A percentile compares a stretch with the other conserved stretches of the same genome.
These are phyloP conservation scores for Psephotus haematonotus DNA, from an alignment of 2,113 vertebrate genomes.

Conservation along the genomic window DNA sequence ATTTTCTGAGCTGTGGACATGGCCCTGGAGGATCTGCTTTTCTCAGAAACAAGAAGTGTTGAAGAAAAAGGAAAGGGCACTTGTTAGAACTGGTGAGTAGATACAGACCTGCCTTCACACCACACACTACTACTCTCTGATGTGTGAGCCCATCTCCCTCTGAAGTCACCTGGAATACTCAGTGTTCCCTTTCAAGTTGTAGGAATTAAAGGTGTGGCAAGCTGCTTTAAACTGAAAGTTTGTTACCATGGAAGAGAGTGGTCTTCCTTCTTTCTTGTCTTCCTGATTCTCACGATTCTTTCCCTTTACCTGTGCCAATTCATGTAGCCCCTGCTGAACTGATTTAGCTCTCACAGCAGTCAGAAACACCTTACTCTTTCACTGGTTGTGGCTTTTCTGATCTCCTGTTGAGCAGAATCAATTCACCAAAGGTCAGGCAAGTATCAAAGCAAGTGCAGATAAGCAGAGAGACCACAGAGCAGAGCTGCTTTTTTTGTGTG, in stretches of 20 bases:
- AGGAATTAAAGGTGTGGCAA: not conserved
- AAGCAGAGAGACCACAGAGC: not conserved
- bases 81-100: not conserved
- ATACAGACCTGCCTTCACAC: not conserved
- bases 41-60: not conserved
- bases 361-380: not conserved
- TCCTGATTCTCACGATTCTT: not conserved
- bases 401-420: not conserved
- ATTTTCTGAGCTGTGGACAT: not conserved
- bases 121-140: not conserved
- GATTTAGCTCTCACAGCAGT: not conserved
- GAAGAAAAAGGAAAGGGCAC: not conserved
- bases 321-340: not conserved
- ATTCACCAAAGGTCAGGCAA: not conserved
- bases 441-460: not conserved
- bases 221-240: not conserved
- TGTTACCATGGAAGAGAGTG: not conserved
- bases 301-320: not conserved
- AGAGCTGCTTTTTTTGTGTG: not conserved
- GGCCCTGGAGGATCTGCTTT: not conserved
- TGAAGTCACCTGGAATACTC: not conserved
- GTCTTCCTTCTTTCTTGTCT: not conserved
- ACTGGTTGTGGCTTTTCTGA: not conserved
- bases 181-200: not conserved
- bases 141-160: not conserved